A percentile compares a stretch with the other conserved stretches of the same genome.
phyloP scores from a whole-genome alignment of 1,140 invertebrate genomes.

The Drosophila baimaii region DNA sequence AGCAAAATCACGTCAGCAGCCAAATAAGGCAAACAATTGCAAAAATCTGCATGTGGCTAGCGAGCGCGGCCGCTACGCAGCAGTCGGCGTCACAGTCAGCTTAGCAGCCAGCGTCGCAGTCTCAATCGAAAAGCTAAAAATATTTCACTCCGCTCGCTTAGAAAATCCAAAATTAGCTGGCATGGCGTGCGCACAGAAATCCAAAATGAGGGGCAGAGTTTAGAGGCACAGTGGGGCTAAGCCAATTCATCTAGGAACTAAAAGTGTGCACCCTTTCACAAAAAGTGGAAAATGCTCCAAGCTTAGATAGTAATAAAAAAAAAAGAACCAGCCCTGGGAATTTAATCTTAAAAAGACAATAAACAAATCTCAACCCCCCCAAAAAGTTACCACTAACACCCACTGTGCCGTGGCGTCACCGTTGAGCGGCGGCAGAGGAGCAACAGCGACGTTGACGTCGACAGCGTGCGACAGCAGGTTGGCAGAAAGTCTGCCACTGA shows the following conservation, averaged over 20 bases:
- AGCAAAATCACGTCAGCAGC: conserved; percentile 57
- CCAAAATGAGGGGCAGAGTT: conserved; percentile 35
- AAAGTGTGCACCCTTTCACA: too few relatives aligned
- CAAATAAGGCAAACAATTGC: conserved; percentile 82
- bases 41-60: conserved; percentile 76
- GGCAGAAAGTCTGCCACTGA: conserved; percentile 81
- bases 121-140: conserved; percentile 64
- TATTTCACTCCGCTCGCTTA: conserved; percentile 74
- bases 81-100: conserved; percentile 19
- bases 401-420: conserved; percentile 52
- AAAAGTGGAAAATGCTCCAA: too few relatives aligned
- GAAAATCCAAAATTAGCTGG: conserved; percentile 80
- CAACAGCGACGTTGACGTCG: conserved; percentile 28
- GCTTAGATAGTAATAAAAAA: too few relatives aligned
- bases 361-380: not conserved
- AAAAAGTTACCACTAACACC: not conserved
- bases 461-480: conserved; percentile 69
- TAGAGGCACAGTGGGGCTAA: conserved; percentile 36
- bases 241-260: too few relatives aligned
- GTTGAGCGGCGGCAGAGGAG: conserved; percentile 42
- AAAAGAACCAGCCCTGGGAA: not conserved
- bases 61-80: conserved; percentile 38
- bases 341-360: not conserved
- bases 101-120: conserved; percentile 19
- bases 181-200: conserved; percentile 60